These are phyloP conservation scores for Harpegnathos saltator DNA, from an alignment of 1,140 invertebrate species.

Conservation along the genomic window DNA sequence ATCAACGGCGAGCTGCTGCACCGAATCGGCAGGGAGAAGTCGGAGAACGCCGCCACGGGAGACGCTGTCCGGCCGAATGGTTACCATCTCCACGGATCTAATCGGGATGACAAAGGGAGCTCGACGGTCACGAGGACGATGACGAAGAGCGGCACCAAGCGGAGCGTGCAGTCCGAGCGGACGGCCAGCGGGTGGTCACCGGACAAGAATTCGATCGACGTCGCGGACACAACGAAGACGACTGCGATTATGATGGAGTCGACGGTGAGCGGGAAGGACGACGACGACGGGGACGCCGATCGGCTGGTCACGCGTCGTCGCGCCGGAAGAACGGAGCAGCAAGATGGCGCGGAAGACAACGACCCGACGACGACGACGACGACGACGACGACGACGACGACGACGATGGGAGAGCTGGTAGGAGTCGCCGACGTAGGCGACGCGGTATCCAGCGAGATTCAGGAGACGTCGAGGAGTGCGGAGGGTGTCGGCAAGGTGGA, in stretches of 20 bases:
- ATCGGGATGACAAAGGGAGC: conserved; percentile 46
- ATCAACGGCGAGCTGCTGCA: conserved; percentile 47
- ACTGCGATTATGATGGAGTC: conserved; percentile 20
- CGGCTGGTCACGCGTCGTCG: conserved; percentile 45
- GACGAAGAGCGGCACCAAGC: conserved; percentile 34
- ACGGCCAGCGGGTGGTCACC: conserved; percentile 3
- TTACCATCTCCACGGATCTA: neutral
- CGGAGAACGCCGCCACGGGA: neutral
- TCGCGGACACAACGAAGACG: neutral
- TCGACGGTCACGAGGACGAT: conserved; percentile 13
- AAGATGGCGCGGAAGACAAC: conserved; percentile 59
- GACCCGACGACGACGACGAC: conserved; percentile 55
- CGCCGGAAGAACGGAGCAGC: neutral
- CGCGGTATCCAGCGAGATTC: conserved; percentile 76
- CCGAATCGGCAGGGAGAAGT: conserved; percentile 21
- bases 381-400: conserved; percentile 56
- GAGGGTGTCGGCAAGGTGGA: conserved; percentile 58
- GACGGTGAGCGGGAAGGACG: conserved; percentile 20
- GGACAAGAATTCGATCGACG: neutral
- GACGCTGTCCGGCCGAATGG: conserved; percentile 14
- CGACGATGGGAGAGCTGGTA: conserved; percentile 72
- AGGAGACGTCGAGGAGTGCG: conserved; percentile 77
- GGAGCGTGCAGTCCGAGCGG: conserved; percentile 16
- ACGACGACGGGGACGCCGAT: conserved; percentile 18
- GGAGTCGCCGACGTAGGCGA: conserved; percentile 70